These are phyloP conservation scores for Tenebrosternarchus preto DNA, from an alignment of 2,113 vertebrate genomes.

Conservation along the genomic window DNA sequence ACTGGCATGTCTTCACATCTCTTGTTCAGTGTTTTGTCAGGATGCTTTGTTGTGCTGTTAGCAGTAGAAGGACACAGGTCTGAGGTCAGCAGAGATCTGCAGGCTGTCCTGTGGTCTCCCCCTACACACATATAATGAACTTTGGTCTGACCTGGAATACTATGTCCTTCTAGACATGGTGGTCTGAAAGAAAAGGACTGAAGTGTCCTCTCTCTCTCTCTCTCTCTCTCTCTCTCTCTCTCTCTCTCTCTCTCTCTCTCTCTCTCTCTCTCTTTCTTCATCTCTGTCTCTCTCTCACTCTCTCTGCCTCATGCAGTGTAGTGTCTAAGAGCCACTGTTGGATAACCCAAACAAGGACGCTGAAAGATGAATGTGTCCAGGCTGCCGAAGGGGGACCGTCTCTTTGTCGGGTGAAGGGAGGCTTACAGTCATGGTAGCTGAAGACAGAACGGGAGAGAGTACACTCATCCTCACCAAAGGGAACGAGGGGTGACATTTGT, in stretches of 20 bases:
- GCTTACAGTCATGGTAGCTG: too few relatives aligned
- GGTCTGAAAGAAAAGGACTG: conserved; percentile 45
- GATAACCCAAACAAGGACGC: conserved; percentile 28
- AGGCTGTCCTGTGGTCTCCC: conserved; percentile 22
- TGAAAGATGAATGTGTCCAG: not conserved
- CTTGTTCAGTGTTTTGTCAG: conserved; percentile 26
- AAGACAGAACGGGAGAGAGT: too few relatives aligned
- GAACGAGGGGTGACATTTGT: not conserved
- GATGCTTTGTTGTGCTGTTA: not conserved
- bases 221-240: conserved; percentile 27
- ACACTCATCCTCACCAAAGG: not conserved
- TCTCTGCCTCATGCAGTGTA: conserved; percentile 29
- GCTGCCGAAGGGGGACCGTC: not conserved
- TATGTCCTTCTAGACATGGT: conserved; percentile 38
- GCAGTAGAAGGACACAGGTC: conserved; percentile 11
- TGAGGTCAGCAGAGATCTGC: conserved; percentile 39
- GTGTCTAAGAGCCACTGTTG: conserved; percentile 13
- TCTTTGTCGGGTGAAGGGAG: not conserved
- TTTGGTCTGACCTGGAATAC: conserved; percentile 45
- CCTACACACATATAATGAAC: conserved; percentile 45
- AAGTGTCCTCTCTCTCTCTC: conserved; percentile 35
- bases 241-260: conserved; percentile 32
- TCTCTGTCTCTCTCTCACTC: not conserved
- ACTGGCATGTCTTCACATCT: conserved; percentile 24
- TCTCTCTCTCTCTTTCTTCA: conserved; percentile 28